Base-by-base conservation (phyloP, 1,140 invertebrate species). In the Calliopsis andreniformis region DNA sequence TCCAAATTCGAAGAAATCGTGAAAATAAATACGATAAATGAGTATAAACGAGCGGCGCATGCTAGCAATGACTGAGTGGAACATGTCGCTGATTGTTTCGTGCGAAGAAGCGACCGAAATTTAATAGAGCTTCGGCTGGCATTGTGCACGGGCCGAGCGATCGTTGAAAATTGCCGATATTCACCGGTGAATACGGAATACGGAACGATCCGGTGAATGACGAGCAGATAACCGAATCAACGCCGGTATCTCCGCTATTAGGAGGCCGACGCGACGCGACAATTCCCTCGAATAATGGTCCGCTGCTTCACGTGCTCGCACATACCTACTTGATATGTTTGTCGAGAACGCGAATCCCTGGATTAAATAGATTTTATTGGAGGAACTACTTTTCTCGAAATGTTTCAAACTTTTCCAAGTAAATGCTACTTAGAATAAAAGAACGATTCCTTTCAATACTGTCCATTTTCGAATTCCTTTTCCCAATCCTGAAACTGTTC, bases 221-320 rank as follows among this genome's bases (percentile, higher is more conserved):
- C 59, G 62, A 78, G 69, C 51, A 73, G 76, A 78, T 78, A 78
- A 77, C 75, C 67, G 58, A 70, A 73, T 73, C 61, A 55, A 56
- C 62, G 71, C 55, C 35, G 71, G 56, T 76, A 61, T 76, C 66
- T 76, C 73, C 55, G 66, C 45, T 68, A 70, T 71, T 77, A 77
- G 43, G 58, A 53, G 35, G 7, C 64, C 43, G 23, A n/a, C n/a
- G n/a, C n/a, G n/a, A n/a, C n/a, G n/a, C n/a, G 42, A 69, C 39
- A 20, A 69, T 76, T 76, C 55, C 53, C 20, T 28, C 25, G 64
- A 69, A 59, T 51, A 59, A 51, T 69, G 35, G 47, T 30, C 14
- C 14, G 28, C 6, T 8, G 28, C 16, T 6, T 35, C 53, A 63
- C 69, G 69, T 63, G 69, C 12, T n/a, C n/a, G 58, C 18, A 30